Base-by-base conservation (phyloP, 2,888 invertebrate genomes). In the Noctua comes region DNA sequence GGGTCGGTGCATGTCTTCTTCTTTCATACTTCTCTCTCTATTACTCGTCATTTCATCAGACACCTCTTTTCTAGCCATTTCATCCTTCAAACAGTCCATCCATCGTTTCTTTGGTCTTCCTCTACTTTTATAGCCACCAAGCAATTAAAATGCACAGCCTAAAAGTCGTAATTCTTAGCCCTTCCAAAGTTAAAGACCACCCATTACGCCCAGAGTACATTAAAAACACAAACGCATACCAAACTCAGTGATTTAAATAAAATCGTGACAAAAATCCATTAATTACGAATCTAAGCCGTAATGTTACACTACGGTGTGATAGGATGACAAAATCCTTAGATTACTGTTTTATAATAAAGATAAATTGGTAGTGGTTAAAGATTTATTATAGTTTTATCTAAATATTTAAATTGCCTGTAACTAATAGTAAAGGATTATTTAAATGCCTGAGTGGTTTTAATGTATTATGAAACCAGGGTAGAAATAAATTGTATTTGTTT, bases 331-430 rank as follows among this genome's bases (percentile, higher is more conserved):
- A 80, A 80, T 81, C 76, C 82, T 84, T 76, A 86, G 86, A 89
- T 90, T 88, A 88, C 83, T 86, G 88, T 88, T 88, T 90, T 89
- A 90, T 93, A 92, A 94, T 93, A 91, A 92, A 93, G 92, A 93
- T 92, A 91, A 91, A 89, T 91, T 88, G 82, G 82, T 79, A 74
- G 77, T 77, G 82, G 78, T 88, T 90, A 88, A 91, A 90, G 93
- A 93, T 93, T 94, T 91, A 93, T 77, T 59, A 13, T 18, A 46
- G 62, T 51, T 93, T 92, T 91, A 86, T 88, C 92, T 89, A 89
- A 91, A 90, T 89, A 76, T 85, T 76, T 70, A 83, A 82, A 93
- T 92, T 91, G 89, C 88, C 86, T 69, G 62, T 79, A 80, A 68
- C 36, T 51, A 84, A 80, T 86, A 40, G 13, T 79, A 66, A 77